Evolutionary conservation across 2,113 vertebrate genomes (phyloP).

Genomic region (Clarias gariepinus): DNA sequence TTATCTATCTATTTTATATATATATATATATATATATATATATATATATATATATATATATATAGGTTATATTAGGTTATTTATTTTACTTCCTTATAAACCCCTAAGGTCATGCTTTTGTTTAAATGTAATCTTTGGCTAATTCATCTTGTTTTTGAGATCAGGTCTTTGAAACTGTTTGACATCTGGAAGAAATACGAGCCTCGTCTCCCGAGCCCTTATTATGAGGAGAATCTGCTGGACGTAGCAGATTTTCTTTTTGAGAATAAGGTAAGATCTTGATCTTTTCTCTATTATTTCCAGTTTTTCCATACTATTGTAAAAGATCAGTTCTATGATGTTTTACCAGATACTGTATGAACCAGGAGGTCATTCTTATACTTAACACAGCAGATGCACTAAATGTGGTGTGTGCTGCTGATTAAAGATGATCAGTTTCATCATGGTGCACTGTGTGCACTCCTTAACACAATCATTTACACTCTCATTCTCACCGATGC

Average conservation of each 20-base stretch:
- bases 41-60: too few species aligned
- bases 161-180: conserved; percentile 81
- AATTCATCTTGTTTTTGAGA: conserved; percentile 44
- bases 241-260: conserved; percentile 83
- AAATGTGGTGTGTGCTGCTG: background rate
- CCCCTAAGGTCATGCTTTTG: too few species aligned
- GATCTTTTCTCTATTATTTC: too few species aligned
- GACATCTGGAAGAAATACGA: conserved; percentile 88
- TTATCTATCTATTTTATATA: too few species aligned
- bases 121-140: background rate
- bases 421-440: background rate
- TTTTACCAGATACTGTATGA: background rate
- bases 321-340: too few species aligned
- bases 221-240: conserved; percentile 84
- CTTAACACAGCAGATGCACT: background rate
- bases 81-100: too few species aligned
- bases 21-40: too few species aligned
- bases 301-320: background rate
- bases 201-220: conserved; percentile 77
- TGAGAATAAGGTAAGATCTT: conserved; percentile 80
- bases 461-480: background rate
- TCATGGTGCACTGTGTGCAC: background rate
- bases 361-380: background rate
- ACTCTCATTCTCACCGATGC: too few species aligned
- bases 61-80: too few species aligned